phyloP scores from a whole-genome alignment of 2,888 invertebrate genomes.

The Diachrysia chrysitis region DNA sequence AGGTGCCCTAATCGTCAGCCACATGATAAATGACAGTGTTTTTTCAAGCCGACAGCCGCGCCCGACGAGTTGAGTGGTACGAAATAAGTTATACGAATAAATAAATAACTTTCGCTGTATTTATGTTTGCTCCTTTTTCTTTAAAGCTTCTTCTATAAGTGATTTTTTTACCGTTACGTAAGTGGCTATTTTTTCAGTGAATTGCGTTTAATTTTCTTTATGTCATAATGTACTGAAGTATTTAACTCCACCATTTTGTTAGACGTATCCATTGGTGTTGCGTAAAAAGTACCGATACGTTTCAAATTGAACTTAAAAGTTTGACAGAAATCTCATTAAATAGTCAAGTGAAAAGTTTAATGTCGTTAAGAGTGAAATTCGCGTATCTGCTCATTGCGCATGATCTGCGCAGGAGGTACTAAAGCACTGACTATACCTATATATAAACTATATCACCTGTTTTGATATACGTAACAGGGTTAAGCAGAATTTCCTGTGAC shows the following conservation, averaged over 20 bases:
- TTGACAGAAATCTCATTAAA: constrained; percentile 62
- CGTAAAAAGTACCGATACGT: constrained; percentile 9
- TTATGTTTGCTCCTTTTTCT: constrained; percentile 40
- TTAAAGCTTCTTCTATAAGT: constrained; percentile 25
- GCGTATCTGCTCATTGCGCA: constrained; percentile 73
- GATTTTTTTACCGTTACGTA: constrained; percentile 52
- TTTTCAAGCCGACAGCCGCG: constrained; percentile 67
- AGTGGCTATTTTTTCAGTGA: constrained; percentile 51
- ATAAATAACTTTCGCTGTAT: constrained; percentile 65
- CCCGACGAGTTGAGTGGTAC: constrained; percentile 71
- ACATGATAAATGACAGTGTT: constrained; percentile 78
- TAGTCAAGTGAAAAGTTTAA: constrained; percentile 69
- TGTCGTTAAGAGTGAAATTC: constrained; percentile 65
- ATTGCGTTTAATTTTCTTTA: constrained; percentile 24
- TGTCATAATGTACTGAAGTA: constrained; percentile 8
- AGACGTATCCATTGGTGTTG: constrained; percentile 12
- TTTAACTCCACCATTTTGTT: constrained; percentile 10
- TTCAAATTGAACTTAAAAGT: constrained; percentile 51
- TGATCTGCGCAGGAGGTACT: constrained; percentile 83
- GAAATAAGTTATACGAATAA: constrained; percentile 67
- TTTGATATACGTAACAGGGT: constrained; percentile 64
- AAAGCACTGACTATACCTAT: constrained; percentile 51
- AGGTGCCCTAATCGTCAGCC: constrained; percentile 74
- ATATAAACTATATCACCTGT: constrained; percentile 61
- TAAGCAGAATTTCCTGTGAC: constrained; percentile 77